Percentiles rank a stretch among this genome's conserved stretches.
Evolutionary conservation across 2,113 vertebrate species (phyloP).

Genomic region (Acrocephalus arundinaceus): DNA sequence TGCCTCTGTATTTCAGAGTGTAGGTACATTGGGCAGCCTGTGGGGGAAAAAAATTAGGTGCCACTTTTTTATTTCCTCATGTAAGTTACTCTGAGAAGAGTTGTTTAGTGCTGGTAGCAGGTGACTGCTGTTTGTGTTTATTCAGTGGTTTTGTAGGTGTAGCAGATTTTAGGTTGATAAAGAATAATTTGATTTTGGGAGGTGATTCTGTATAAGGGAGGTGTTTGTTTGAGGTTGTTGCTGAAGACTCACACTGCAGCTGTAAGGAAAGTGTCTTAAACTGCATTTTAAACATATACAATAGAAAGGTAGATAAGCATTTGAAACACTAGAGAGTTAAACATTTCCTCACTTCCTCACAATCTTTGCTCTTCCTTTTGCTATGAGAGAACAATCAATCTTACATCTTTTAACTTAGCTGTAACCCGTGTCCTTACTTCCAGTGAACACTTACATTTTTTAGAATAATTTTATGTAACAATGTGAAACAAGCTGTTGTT

Average conservation of each 20-base stretch:
- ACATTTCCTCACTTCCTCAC: background rate
- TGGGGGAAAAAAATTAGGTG: background rate
- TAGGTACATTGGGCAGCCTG: background rate
- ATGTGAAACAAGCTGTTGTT: background rate
- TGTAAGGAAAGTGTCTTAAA: background rate
- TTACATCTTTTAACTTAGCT: background rate
- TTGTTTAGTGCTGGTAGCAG: background rate
- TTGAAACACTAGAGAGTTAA: background rate
- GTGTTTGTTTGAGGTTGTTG: background rate
- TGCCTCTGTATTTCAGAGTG: background rate
- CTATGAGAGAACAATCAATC: background rate
- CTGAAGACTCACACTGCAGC: background rate
- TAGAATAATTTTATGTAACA: background rate
- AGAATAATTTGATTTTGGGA: background rate
- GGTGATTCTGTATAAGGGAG: background rate
- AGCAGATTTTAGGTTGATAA: background rate
- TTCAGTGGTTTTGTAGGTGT: background rate
- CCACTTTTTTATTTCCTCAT: background rate
- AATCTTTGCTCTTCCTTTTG: background rate
- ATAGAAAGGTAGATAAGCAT: background rate
- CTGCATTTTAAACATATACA: background rate
- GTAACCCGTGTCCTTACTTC: background rate
- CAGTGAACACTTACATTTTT: background rate
- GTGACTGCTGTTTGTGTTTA: background rate
- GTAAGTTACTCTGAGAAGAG: background rate